A percentile compares a stretch with the other conserved stretches of the same genome.
These are phyloP conservation scores for Lasioglossum baleicum DNA, from an alignment of 1,140 invertebrate species.

Conservation along the genomic window DNA sequence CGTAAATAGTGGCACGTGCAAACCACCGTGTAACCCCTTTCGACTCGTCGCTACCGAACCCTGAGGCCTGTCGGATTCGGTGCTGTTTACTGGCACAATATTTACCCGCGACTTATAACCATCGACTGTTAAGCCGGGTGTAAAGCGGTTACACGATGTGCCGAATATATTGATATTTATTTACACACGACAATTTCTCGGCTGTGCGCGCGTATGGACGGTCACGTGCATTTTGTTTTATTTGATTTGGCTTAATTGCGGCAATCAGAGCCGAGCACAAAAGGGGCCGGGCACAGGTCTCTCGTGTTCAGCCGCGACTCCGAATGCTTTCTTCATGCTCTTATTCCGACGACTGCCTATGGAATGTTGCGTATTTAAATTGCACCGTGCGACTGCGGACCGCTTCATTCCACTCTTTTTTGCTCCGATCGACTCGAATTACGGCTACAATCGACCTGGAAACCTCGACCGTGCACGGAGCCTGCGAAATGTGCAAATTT, in stretches of 20 bases:
- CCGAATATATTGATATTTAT: slow-evolving; percentile 48
- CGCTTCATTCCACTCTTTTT: too few relatives aligned
- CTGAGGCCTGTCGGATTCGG: slow-evolving; percentile 60
- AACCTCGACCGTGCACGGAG: too few relatives aligned
- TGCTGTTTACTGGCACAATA: slow-evolving; percentile 76
- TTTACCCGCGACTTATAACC: slow-evolving; percentile 76
- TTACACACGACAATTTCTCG: slow-evolving; percentile 31
- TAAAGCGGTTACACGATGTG: slow-evolving; percentile 70
- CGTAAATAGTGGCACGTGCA: slow-evolving; percentile 71
- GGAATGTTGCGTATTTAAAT: too few relatives aligned
- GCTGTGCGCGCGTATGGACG: neutral
- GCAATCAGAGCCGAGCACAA: neutral
- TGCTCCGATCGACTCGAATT: too few relatives aligned
- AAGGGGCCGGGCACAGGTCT: neutral
- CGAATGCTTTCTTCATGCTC: neutral
- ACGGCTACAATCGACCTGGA: too few relatives aligned
- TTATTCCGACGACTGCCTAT: too few relatives aligned
- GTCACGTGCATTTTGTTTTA: slow-evolving; percentile 41
- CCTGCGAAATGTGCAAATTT: too few relatives aligned
- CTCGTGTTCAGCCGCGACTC: neutral
- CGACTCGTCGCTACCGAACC: slow-evolving; percentile 55
- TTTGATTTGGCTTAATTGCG: slow-evolving; percentile 38
- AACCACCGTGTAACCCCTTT: slow-evolving; percentile 68
- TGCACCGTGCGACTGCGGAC: too few relatives aligned
- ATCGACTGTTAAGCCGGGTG: slow-evolving; percentile 75